A percentile compares a stretch with the other conserved stretches of the same genome.
Evolutionary conservation across 92 coral and sea anemone genomes (phyloP).

Genomic region (Heliopora coerulea): DNA sequence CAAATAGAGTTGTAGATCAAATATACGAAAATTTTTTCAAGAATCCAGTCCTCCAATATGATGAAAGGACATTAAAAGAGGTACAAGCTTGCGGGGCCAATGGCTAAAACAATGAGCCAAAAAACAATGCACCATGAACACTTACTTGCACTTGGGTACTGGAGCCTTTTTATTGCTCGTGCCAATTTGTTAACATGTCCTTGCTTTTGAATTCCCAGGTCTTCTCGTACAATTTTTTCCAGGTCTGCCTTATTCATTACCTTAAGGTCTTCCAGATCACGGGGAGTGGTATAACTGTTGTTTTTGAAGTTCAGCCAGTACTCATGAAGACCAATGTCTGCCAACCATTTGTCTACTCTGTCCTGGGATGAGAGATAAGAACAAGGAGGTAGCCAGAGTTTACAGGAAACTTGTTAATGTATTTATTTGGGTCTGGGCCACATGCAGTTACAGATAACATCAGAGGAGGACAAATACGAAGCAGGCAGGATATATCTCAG

Average conservation of each 20-base stretch:
- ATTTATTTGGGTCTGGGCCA: too few species aligned
- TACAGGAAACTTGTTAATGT: too few species aligned
- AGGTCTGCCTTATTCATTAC: conserved; percentile 58
- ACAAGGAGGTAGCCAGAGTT: conserved; percentile 2
- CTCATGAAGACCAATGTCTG: conserved; percentile 72
- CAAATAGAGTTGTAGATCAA: too few species aligned
- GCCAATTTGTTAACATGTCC: conserved; percentile 75
- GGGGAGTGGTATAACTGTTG: conserved; percentile 75
- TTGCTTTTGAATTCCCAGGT: conserved; percentile 53
- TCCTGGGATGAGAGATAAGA: conserved; percentile 49
- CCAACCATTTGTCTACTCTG: conserved; percentile 74
- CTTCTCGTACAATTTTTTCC: conserved; percentile 31
- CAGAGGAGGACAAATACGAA: too few species aligned
- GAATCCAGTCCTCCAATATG: too few species aligned
- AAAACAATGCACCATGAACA: too few species aligned
- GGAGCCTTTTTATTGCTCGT: conserved; percentile 79
- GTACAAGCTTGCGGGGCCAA: too few species aligned
- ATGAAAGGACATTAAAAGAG: too few species aligned
- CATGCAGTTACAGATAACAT: too few species aligned
- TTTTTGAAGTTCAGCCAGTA: conserved; percentile 71
- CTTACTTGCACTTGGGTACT: conserved; percentile 83
- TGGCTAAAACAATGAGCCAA: too few species aligned
- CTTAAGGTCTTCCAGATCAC: conserved; percentile 82
- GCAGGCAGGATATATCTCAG: too few species aligned
- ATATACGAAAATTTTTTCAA: too few species aligned